Conservation (phyloP, 2,797 vertebrate genomes). For the Emys orbicularis region DNA sequence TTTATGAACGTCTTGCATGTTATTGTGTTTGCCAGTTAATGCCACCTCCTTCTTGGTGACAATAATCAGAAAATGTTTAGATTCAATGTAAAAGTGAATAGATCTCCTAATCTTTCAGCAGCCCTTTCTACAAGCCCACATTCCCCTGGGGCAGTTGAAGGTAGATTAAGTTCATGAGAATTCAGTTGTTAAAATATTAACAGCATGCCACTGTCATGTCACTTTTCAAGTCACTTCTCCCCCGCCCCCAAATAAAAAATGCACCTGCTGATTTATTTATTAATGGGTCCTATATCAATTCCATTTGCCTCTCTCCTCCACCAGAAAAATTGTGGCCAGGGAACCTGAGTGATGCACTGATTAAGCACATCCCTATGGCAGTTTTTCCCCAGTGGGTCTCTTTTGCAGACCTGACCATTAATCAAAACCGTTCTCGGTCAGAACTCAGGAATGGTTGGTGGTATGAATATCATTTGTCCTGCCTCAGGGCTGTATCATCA, state of each 20-base stretch:
- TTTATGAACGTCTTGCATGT: background rate
- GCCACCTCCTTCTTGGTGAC: background rate
- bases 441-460: background rate
- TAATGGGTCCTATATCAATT: background rate
- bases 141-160: background rate
- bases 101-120: background rate
- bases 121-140: background rate
- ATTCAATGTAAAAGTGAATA: background rate
- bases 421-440: constrained; percentile 8
- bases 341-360: background rate
- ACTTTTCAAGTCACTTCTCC: background rate
- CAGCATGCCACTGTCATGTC: background rate
- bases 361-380: constrained; percentile 16
- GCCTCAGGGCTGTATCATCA: background rate
- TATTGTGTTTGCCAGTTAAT: background rate
- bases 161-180: background rate
- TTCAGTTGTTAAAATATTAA: background rate
- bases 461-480: background rate
- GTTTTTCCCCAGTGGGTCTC: background rate
- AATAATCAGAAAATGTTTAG: background rate
- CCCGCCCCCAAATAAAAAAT: background rate
- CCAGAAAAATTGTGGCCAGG: background rate
- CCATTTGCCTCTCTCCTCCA: constrained; percentile 5
- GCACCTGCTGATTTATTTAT: constrained; percentile 1
- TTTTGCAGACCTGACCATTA: background rate